Percentiles rank a stretch among this genome's conserved stretches.
Conservation (phyloP, 2,113 vertebrate species). For the Noctilio leporinus region DNA sequence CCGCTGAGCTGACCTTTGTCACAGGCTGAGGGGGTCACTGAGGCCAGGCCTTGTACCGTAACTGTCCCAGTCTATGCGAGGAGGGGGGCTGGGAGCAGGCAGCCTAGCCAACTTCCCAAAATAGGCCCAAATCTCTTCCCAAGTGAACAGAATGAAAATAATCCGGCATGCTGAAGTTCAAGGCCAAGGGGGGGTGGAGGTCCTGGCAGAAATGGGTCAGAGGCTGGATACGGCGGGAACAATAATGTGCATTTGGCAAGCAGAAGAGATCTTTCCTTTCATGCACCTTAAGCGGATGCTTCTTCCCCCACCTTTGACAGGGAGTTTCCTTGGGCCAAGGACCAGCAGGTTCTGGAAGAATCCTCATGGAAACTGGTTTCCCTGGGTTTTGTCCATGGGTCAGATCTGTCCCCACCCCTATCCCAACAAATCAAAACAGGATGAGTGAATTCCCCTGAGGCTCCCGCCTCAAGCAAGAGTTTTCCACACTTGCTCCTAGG, state of each 20-base stretch:
- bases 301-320: not conserved
- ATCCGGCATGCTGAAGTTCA: not conserved
- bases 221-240: not conserved
- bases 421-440: not conserved
- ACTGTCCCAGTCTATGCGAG: not conserved
- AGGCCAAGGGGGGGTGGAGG: not conserved
- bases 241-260: not conserved
- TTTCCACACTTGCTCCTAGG: not conserved
- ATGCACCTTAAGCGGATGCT: not conserved
- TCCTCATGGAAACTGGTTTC: not conserved
- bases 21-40: not conserved
- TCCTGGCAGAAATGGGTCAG: not conserved
- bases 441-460: not conserved
- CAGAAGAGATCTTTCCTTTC: not conserved
- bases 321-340: constrained; percentile 43
- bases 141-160: not conserved
- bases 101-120: not conserved
- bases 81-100: not conserved
- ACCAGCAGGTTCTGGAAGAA: not conserved
- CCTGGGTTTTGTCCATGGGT: not conserved
- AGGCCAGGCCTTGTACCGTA: not conserved
- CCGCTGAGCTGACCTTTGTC: not conserved
- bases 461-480: not conserved
- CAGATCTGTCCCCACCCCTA: not conserved
- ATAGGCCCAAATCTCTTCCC: not conserved